Base-by-base conservation (phyloP, 2,888 invertebrate genomes). In the Tetranychus truncatus region DNA sequence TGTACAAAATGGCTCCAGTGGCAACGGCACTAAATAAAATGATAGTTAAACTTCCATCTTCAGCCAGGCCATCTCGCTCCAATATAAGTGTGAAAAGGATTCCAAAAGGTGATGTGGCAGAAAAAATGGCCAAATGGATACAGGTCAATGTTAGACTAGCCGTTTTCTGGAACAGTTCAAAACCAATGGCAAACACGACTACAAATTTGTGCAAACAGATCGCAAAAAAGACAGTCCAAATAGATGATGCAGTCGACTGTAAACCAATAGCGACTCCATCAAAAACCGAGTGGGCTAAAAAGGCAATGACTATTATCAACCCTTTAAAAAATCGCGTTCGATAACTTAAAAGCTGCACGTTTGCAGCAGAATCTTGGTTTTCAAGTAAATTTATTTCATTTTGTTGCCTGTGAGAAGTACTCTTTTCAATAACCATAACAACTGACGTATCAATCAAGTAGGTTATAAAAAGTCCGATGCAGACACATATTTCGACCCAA, bases 181-280 rank as follows among this genome's bases (percentile, higher is more conserved):
- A 88, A 5, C 92, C 92, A 74, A 92, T 89, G 81, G 92, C 92
- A 82, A 92, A 92, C 0, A 91, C 91, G 77, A 92, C 88, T 34
- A 92, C 91, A 72, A 91, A 85, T 82, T 92, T 92, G 82, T 92
- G 92, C 0, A 90, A 89, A 0, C 90, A 88, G 1, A 92, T 88
- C 0, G 91, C 92, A 6, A 87, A 90, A 81, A 91, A 88, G 88
- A 92, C 89, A 82, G 91, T 91, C 86, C 88, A 89, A 7, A 88
- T 8, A 81, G 89, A 90, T 84, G 88, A 87, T 1, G 86, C 83
- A 44, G 87, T 87, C 15, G 86, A 84, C 81, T 91, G 90, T 76
- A 91, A 82, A 0, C 91, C 91, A 15, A 92, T 89, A 15, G 91
- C 89, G 74, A 91, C 84, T 24, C 91, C 92, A 84, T 92, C 92